Base-by-base conservation (phyloP, 2,888 invertebrate genomes). In the Polyommatus icarus region DNA sequence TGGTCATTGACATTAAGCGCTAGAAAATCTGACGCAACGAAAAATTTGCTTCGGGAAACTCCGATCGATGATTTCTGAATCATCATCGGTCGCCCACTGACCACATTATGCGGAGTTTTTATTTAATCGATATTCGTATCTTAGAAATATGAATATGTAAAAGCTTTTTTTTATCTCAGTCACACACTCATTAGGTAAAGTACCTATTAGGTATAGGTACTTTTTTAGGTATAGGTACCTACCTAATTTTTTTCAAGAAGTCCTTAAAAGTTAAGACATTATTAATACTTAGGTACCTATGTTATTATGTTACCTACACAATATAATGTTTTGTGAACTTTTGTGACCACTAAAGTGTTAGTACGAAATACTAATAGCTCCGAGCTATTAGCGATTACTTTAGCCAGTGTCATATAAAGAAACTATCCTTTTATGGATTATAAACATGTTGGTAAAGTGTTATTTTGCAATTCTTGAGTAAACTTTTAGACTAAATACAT, bases 1-100 rank as follows among this genome's bases (percentile, higher is more conserved):
- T 82, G 82, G 82, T 81, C 80, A 73, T 82, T 82, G 82, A 82
- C 82, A 80, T 78, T 77, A 71, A 57, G 76, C 77, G 46, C 46
- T 73, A 54, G 67, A 73, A 76, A 71, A 78, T 77, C 71, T 75
- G 75, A 79, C 78, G 78, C 78, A 76, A 78, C 79, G 75, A 32
- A 77, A 79, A 72, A 76, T 76, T 71, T 76, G 73, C 67, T 18
- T 50, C 79, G 78, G 78, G 78, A 79, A 80, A 80, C 78, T 77
- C 78, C 78, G 75, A 76, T 78, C 78, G 76, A 72, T 71, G 76
- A 77, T 77, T 79, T 76, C 76, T 79, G 79, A 78, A 76, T 79
- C 78, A 79, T 78, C 59, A 54, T 8, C 24, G 59, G 15, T 73
- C 77, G 72, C 77, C 77, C 77, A 77, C 77, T 73, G 73, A 32